phyloP scores from a whole-genome alignment of 2,113 vertebrate genomes.

The Rana temporaria region DNA sequence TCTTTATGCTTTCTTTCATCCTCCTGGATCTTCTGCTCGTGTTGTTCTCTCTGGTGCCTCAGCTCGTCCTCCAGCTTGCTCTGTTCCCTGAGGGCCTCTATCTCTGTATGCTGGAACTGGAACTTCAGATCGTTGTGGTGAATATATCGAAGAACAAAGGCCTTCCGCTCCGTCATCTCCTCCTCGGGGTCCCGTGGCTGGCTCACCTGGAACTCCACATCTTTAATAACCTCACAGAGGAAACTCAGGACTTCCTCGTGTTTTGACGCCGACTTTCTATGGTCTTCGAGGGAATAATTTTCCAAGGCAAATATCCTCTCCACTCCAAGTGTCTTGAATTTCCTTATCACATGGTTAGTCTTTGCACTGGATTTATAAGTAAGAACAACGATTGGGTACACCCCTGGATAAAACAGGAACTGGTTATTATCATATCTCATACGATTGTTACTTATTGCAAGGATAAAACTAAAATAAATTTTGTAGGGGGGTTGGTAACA shows the following conservation, averaged over 20 bases:
- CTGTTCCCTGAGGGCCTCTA: not conserved
- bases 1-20: not conserved
- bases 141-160: not conserved
- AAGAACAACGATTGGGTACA: slow-evolving; percentile 2
- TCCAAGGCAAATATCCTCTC: not conserved
- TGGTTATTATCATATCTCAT: too few species aligned
- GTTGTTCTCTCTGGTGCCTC: not conserved
- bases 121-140: not conserved
- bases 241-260: slow-evolving; percentile 14
- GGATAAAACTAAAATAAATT: too few species aligned
- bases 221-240: slow-evolving; percentile 5
- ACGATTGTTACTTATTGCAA: too few species aligned
- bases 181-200: not conserved
- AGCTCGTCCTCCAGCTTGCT: not conserved
- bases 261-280: not conserved
- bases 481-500: too few species aligned
- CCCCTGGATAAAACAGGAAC: not conserved
- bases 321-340: not conserved
- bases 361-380: not conserved
- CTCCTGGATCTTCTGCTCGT: not conserved
- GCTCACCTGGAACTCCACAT: not conserved
- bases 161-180: not conserved
- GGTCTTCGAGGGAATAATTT: not conserved
- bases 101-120: not conserved
- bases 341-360: too few species aligned